Evolutionary conservation across 2,888 invertebrate genomes (phyloP).

Genomic region (Dryobota labecula): DNA sequence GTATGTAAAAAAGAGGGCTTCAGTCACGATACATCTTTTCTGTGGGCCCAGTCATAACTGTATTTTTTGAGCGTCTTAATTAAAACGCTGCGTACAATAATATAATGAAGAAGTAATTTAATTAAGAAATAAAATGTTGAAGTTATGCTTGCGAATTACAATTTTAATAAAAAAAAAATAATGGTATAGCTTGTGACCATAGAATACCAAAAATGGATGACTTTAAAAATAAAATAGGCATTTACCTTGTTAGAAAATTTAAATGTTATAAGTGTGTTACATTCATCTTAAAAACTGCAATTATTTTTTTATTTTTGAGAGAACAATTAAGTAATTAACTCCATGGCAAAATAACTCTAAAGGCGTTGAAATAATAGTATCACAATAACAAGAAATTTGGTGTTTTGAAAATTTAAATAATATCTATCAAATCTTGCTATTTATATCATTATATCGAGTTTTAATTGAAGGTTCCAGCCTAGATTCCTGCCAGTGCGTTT

Average conservation of each 20-base stretch:
- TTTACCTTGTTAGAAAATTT: conserved; percentile 29
- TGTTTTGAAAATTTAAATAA: conserved; percentile 19
- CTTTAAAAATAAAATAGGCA: conserved; percentile 6
- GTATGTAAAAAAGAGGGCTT: background rate
- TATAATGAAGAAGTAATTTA: conserved; percentile 9
- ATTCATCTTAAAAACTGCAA: conserved; percentile 38
- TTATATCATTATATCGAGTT: conserved; percentile 2
- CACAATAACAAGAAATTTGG: conserved; percentile 38
- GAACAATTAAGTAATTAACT: conserved; percentile 50
- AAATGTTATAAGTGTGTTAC: conserved; percentile 20
- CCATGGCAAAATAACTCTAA: conserved; percentile 21
- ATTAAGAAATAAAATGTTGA: conserved; percentile 1
- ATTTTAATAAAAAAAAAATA: conserved; percentile 1
- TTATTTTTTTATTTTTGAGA: conserved; percentile 39
- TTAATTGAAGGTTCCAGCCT: background rate
- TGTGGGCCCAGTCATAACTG: background rate
- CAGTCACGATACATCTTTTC: background rate
- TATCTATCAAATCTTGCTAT: conserved; percentile 6
- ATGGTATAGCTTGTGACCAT: too few species aligned
- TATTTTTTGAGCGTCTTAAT: conserved; percentile 9
- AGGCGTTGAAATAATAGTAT: conserved; percentile 25
- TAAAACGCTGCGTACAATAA: conserved; percentile 12
- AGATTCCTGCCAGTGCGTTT: background rate
- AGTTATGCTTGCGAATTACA: background rate
- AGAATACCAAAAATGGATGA: background rate